Percentiles rank a stretch among this genome's conserved stretches.
Evolutionary conservation across 35 echinoderm and acorn worm species (phyloP).

Genomic region (Eucidaris tribuloides): DNA sequence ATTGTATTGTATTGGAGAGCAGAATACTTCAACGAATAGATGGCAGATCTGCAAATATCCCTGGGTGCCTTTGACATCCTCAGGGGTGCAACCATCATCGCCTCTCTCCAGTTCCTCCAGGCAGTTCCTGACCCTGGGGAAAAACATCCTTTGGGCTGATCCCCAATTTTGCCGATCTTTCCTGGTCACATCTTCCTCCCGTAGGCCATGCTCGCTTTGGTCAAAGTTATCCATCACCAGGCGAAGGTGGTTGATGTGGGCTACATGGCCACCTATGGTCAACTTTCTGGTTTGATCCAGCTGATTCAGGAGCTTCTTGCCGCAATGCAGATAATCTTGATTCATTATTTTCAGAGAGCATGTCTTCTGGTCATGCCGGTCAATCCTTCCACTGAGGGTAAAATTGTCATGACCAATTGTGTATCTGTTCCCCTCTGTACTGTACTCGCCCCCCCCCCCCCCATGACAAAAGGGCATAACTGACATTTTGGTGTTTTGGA

Average conservation of each 20-base stretch:
- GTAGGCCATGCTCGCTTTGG: neutral
- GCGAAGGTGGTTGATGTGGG: neutral
- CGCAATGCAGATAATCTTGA: slow-evolving; percentile 18
- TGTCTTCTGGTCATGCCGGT: neutral
- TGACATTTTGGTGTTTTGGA: too few relatives aligned
- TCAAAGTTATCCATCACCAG: neutral
- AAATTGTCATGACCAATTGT: slow-evolving; percentile 3
- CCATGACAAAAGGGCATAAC: too few relatives aligned
- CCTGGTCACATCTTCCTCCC: neutral
- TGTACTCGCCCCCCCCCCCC: too few relatives aligned
- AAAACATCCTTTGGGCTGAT: neutral
- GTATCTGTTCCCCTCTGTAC: neutral
- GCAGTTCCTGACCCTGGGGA: neutral
- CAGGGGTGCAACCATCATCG: too few relatives aligned
- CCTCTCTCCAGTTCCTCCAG: slow-evolving; percentile 1
- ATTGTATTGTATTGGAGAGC: too few relatives aligned
- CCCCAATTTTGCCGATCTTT: neutral
- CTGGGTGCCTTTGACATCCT: too few relatives aligned
- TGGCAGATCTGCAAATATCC: too few relatives aligned
- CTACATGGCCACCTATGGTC: neutral
- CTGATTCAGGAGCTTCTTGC: slow-evolving; percentile 1
- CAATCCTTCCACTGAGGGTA: neutral
- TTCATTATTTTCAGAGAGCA: neutral
- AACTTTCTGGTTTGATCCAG: neutral
- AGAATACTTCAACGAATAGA: too few relatives aligned